phyloP scores from a whole-genome alignment of 1,140 invertebrate genomes.

The Oreohelix idahoensis region DNA sequence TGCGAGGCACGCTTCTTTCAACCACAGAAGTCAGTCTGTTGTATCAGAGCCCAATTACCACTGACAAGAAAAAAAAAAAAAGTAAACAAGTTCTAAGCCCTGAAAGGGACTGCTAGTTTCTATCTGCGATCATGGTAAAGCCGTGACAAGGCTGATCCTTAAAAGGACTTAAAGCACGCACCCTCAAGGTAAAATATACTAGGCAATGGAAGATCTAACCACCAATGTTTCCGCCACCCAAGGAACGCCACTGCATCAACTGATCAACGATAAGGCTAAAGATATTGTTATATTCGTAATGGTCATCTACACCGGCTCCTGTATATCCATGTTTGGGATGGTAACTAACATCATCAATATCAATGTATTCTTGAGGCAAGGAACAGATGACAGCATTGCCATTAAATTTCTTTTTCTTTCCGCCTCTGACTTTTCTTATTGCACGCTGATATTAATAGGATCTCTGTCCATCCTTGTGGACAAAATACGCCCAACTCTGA shows the following conservation, averaged over 20 bases:
- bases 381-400: background rate
- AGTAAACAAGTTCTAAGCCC: too few species aligned
- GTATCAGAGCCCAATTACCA: too few species aligned
- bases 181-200: background rate
- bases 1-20: too few species aligned
- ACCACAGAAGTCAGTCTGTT: too few species aligned
- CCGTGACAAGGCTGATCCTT: too few species aligned
- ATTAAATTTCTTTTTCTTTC: background rate
- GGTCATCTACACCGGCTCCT: background rate
- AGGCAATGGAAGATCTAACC: background rate
- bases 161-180: too few species aligned
- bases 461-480: background rate
- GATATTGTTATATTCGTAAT: background rate
- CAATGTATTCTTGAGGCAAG: background rate
- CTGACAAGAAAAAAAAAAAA: too few species aligned
- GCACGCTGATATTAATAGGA: background rate
- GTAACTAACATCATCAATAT: background rate
- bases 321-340: background rate
- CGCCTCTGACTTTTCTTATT: background rate
- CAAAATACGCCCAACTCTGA: background rate
- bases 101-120: too few species aligned
- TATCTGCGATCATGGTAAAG: too few species aligned
- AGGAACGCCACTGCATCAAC: background rate
- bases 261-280: background rate
- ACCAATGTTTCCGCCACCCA: background rate